Conservation (phyloP, 2,113 vertebrate species). For the Empidonax alnorum region DNA sequence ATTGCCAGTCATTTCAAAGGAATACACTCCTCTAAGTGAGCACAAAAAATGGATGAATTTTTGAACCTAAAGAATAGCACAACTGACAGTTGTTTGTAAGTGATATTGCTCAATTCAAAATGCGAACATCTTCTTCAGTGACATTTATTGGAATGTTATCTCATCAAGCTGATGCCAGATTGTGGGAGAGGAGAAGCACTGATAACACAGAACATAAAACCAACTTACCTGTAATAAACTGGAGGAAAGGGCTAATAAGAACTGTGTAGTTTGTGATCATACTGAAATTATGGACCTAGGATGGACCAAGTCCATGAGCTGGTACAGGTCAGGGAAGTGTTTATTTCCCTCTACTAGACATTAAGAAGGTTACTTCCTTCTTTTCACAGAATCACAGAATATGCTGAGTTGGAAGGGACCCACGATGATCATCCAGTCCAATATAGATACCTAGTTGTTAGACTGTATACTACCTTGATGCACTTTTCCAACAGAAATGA, state of each 20-base stretch:
- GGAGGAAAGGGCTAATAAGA: not conserved
- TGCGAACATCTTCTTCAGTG: not conserved
- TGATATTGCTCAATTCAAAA: not conserved
- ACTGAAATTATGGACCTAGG: not conserved
- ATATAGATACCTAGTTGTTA: not conserved
- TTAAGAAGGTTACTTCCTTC: rapidly evolving
- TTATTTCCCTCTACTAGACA: not conserved
- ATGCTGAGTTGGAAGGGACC: not conserved
- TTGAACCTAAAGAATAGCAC: not conserved
- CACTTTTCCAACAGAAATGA: not conserved
- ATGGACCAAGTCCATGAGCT: rapidly evolving
- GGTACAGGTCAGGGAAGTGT: not conserved
- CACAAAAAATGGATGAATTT: not conserved
- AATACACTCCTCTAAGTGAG: not conserved
- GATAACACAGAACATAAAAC: not conserved
- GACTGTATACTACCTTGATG: not conserved
- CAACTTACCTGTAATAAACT: not conserved
- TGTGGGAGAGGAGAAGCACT: not conserved
- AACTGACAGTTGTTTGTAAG: not conserved
- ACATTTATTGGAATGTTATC: not conserved
- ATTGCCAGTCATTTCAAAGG: not conserved
- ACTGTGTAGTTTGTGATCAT: not conserved
- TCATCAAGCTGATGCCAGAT: not conserved
- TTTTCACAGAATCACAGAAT: not conserved
- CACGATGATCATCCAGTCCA: not conserved